These are phyloP conservation scores for Coptodon bakossiorum DNA, from an alignment of 2,113 vertebrate genomes.

Conservation along the genomic window DNA sequence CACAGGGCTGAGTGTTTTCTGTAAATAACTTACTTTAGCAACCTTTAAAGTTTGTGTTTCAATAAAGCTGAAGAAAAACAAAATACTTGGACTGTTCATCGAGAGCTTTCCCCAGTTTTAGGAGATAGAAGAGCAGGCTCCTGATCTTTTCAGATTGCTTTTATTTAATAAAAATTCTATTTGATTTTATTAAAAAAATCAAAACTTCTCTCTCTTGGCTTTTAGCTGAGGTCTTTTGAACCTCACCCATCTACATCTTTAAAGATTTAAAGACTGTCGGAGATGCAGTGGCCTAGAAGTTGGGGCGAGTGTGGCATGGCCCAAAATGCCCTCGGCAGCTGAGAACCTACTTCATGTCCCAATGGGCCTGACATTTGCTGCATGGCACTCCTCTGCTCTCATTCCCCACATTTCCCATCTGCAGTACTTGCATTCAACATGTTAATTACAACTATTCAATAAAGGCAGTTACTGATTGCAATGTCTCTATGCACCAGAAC, in stretches of 20 bases:
- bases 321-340: neutral
- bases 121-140: neutral
- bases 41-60: neutral
- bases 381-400: neutral
- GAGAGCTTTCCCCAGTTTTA: neutral
- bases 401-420: neutral
- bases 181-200: neutral
- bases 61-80: neutral
- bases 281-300: neutral
- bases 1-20: neutral
- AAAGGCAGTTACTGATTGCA: neutral
- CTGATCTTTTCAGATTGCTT: neutral
- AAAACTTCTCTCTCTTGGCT: neutral
- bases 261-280: neutral
- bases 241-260: neutral
- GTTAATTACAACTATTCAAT: neutral
- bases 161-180: neutral
- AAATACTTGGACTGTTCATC: neutral
- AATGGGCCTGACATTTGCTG: neutral
- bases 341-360: neutral
- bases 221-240: neutral
- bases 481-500: neutral
- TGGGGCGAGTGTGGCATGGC: neutral
- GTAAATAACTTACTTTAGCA: rapidly evolving
- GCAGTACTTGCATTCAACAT: neutral